Evolutionary conservation across 2,888 invertebrate species (phyloP).

Genomic region (Ormyrus nitidulus): DNA sequence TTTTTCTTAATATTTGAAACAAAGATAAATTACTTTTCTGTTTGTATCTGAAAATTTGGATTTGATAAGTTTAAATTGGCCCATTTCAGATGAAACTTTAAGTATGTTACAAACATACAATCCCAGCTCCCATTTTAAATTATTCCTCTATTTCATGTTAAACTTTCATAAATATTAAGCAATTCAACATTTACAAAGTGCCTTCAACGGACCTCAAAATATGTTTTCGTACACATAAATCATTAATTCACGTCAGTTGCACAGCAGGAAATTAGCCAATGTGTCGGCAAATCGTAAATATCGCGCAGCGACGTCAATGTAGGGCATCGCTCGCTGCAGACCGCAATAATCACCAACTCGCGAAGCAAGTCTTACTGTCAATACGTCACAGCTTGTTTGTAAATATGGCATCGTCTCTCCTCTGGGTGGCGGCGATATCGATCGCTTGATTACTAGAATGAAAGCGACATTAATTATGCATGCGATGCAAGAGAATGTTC

Average conservation of each 20-base stretch:
- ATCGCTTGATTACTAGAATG: conserved; percentile 35
- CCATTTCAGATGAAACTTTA: too few relatives aligned
- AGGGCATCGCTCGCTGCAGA: background rate
- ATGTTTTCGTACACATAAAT: background rate
- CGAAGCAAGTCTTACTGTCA: conserved; percentile 21
- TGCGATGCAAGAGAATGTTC: too few relatives aligned
- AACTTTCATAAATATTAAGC: too few relatives aligned
- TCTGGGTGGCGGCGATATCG: conserved; percentile 16
- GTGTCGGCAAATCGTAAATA: conserved; percentile 24
- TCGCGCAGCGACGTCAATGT: background rate
- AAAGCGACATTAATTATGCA: background rate
- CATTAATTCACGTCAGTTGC: background rate
- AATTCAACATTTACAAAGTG: too few relatives aligned
- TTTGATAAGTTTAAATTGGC: too few relatives aligned
- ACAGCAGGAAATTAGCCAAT: conserved; percentile 30
- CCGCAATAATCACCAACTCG: background rate
- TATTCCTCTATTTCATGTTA: too few relatives aligned
- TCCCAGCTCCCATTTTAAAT: too few relatives aligned
- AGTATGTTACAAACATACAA: too few relatives aligned
- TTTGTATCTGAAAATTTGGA: too few relatives aligned
- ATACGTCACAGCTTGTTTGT: conserved; percentile 22
- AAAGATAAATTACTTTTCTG: too few relatives aligned
- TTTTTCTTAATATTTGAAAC: too few relatives aligned
- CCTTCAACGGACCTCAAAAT: too few relatives aligned
- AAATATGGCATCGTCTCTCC: conserved; percentile 19